Evolutionary conservation across 2,113 vertebrate species (phyloP), one percentile per base, ranked within the genome.

Genomic region (Bubalus kerabau): DNA sequence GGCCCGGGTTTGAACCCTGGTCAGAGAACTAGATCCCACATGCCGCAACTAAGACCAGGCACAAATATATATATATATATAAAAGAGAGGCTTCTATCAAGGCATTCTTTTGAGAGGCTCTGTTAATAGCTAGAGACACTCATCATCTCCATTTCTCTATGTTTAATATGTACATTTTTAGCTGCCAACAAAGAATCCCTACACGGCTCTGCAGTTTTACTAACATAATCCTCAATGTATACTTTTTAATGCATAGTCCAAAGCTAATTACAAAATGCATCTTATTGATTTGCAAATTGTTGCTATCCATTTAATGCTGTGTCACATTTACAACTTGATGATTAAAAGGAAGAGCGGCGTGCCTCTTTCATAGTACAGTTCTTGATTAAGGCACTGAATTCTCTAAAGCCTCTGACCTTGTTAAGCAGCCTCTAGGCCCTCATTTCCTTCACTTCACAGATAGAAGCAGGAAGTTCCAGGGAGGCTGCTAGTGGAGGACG

Each of bases 241-340:
- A 91, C 81, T 24, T 98, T 67, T 95, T 89, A 92, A 83, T 67
- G 95, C 59, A 87, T 97, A 97, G 97, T 95, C 74, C 95, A 95
- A 96, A 98, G 71, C 24, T 6, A 28, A 95, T 96, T 94, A 74
- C 76, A 90, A 96, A 87, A 96, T 43, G n/a, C 7, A 59, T 84
- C 83, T 92, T 88, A 91, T 0, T 89, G 32, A 94, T 95, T 97
- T 96, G 80, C 40, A 98, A 98, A 98, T 14, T 95, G 85, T 32
- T 98, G 90, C 46, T 90, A 96, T 97, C 92, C 88, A 4, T 90
- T 96, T 94, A 97, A 98, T 97, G n/a, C 28, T 87, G 92, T 88
- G 71, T 76, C 90, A 96, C 96, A 87, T 95, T 96, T 97, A 92
- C 3, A 28, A 97, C 91, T 90, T 81, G 88, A 91, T 92, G 96